phyloP scores from a whole-genome alignment of 2,888 invertebrate genomes.

The Drosophila falleni region DNA sequence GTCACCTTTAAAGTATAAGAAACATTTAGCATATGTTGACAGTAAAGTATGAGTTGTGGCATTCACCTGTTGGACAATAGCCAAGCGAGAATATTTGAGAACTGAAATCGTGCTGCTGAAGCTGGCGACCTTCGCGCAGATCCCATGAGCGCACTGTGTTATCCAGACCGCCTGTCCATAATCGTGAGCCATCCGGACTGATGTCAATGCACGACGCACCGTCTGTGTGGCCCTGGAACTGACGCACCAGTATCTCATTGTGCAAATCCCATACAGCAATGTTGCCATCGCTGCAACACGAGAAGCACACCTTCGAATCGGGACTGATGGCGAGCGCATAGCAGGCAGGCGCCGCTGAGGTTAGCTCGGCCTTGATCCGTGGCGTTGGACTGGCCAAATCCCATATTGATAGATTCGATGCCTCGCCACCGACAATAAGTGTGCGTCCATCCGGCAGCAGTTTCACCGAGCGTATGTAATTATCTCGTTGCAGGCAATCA shows the following conservation, averaged over 20 bases:
- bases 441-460: conserved; percentile 97
- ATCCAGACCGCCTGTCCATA: conserved; percentile 97
- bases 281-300: conserved; percentile 99
- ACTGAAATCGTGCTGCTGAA: conserved; percentile 97
- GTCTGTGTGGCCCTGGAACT: conserved; percentile 98
- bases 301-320: conserved; percentile 99
- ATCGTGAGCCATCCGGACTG: conserved; percentile 94
- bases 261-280: conserved; percentile 98
- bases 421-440: conserved; percentile 98
- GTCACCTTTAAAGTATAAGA: conserved; percentile 87
- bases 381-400: conserved; percentile 96
- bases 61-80: conserved; percentile 94
- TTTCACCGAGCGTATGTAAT: conserved; percentile 98
- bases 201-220: conserved; percentile 99
- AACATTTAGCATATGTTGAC: background rate
- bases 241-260: conserved; percentile 95
- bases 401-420: conserved; percentile 97
- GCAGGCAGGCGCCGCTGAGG: conserved; percentile 97
- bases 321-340: conserved; percentile 99
- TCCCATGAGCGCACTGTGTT: conserved; percentile 99
- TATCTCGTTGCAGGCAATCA: conserved; percentile 97
- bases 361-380: conserved; percentile 95
- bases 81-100: conserved; percentile 94
- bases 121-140: conserved; percentile 95
- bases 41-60: too few species aligned